A percentile compares a stretch with the other conserved stretches of the same genome.
phyloP scores from a whole-genome alignment of 2,888 invertebrate species.

The Eupithecia vulgata region DNA sequence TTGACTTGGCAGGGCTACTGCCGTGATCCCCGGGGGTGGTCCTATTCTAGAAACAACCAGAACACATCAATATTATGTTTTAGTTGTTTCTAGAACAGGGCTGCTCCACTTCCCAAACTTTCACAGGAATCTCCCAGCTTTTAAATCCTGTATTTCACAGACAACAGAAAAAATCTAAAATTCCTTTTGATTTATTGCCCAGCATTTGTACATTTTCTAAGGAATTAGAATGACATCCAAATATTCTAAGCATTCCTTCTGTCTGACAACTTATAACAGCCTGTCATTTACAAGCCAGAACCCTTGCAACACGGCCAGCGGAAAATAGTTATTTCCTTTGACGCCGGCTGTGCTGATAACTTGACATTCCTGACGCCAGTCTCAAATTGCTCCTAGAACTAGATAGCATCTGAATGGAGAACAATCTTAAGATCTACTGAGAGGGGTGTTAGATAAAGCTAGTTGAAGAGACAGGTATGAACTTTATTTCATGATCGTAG shows the following conservation, averaged over 20 bases:
- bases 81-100: too few species aligned
- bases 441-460: not conserved
- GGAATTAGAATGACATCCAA: constrained; percentile 46
- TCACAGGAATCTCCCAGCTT: not conserved
- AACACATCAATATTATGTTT: too few species aligned
- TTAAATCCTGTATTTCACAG: not conserved
- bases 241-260: constrained; percentile 54
- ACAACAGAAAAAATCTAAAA: not conserved
- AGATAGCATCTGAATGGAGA: constrained; percentile 59
- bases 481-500: not conserved
- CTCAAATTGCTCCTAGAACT: constrained; percentile 67
- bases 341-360: constrained; percentile 57
- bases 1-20: too few species aligned
- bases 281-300: constrained; percentile 61
- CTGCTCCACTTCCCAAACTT: not conserved
- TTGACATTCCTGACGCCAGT: constrained; percentile 60
- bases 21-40: too few species aligned
- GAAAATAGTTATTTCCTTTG: constrained; percentile 54
- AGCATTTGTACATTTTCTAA: not conserved
- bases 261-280: constrained; percentile 61
- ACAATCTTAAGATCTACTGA: constrained; percentile 54
- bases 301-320: constrained; percentile 59
- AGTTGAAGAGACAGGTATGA: constrained; percentile 6
- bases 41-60: too few species aligned
- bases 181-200: not conserved